Base-by-base conservation (phyloP, 2,888 invertebrate species). In the Cordilura impudica region DNA sequence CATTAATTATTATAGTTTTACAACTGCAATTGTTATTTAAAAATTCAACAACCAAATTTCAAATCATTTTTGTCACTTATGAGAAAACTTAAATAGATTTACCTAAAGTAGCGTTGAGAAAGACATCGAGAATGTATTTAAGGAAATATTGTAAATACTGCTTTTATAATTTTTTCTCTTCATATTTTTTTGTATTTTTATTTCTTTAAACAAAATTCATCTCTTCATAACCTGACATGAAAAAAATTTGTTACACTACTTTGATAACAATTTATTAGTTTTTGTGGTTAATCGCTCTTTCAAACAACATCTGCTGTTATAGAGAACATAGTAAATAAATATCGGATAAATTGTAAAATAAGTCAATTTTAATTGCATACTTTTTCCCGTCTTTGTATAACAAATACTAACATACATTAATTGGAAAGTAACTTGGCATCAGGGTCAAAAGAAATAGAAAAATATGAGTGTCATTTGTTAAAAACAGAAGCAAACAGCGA, bases 361-460 rank as follows among this genome's bases (percentile, higher is more conserved):
- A 73, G 58, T 78, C 77, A 67, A 56, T 56, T 78, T 78, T 78
- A 78, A 78, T 78, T 78, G 73, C 65, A 45, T 58, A 69, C 70
- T 43, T 73, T 69, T 69, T 45, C 63, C 31, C 45, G 14, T 31
- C 26, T 53, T 19, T 29, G 10, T 21, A 8, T 2, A 58, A 29
- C 31, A 12, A 61, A 58, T 35, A 31, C 29, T 1, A 51, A 49
- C 12, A 45, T 6, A 74, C 69, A 14, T 73, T 78, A 65, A 74
- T 70, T 65, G 73, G 58, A 58, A 60, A 67, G 47, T 47, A 23
- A 54, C 54, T 43, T 47, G 19, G 49, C 29, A 54, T 69, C 54
- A 14, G 19, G 8, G 47, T 39, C 47, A 53, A 6, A 45, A n/a
- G 6, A 26, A 4, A 47, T 14, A 63, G 31, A 14, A 2, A 65